Evolutionary conservation across 2,797 vertebrate genomes (phyloP).

Genomic region (Epinephelus awoara): DNA sequence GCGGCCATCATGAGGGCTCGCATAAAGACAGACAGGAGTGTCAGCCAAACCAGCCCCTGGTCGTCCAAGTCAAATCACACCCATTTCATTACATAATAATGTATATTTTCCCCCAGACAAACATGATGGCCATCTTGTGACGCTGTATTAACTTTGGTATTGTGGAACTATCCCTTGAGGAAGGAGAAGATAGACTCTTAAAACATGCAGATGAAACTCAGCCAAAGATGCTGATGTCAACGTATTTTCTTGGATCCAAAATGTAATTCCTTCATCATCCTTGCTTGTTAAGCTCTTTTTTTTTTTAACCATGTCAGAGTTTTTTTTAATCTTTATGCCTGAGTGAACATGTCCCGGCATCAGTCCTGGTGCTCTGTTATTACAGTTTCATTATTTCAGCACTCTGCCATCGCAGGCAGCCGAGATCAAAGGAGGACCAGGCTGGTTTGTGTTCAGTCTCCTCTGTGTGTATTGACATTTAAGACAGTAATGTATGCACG

Average conservation of each 20-base stretch:
- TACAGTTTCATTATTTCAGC: slow-evolving; percentile 81
- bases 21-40: too few species aligned
- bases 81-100: too few species aligned
- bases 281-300: slow-evolving; percentile 40
- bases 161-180: slow-evolving; percentile 3
- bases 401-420: slow-evolving; percentile 59
- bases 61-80: too few species aligned
- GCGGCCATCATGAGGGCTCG: too few species aligned
- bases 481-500: slow-evolving; percentile 68
- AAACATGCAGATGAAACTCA: slow-evolving; percentile 28
- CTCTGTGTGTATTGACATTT: slow-evolving; percentile 69
- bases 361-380: slow-evolving; percentile 70
- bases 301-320: slow-evolving; percentile 18
- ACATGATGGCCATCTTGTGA: too few species aligned
- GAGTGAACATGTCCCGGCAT: slow-evolving; percentile 67
- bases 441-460: slow-evolving; percentile 69
- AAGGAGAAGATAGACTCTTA: neutral
- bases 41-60: too few species aligned
- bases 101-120: too few species aligned
- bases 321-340: slow-evolving; percentile 53
- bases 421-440: slow-evolving; percentile 79
- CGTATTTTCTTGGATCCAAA: slow-evolving; percentile 29
- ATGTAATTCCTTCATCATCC: slow-evolving; percentile 38
- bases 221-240: slow-evolving; percentile 2
- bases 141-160: too few species aligned